Percentiles rank a stretch among this genome's conserved stretches.
Evolutionary conservation across 2,888 invertebrate species (phyloP).

Genomic region (Cantharis nigra): DNA sequence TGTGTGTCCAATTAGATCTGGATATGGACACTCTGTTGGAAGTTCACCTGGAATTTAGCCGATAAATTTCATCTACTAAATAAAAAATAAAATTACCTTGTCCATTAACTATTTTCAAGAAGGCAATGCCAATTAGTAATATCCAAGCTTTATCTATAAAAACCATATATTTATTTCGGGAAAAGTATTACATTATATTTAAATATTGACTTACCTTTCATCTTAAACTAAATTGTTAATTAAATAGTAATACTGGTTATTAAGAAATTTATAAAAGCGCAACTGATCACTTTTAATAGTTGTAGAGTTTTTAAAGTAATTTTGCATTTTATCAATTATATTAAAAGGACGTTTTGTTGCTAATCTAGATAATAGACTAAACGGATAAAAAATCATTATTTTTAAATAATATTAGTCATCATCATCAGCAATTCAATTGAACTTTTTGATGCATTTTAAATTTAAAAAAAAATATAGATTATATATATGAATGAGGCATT

Average conservation of each 20-base stretch:
- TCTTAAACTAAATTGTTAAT: background rate
- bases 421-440: background rate
- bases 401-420: too few relatives aligned
- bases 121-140: background rate
- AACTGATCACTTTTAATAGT: background rate
- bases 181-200: background rate
- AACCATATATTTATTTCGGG: background rate
- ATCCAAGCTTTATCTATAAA: background rate
- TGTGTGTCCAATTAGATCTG: constrained; percentile 9
- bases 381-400: too few relatives aligned
- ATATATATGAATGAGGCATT: background rate
- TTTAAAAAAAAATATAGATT: background rate
- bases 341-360: background rate
- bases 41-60: background rate
- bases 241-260: background rate
- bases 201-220: background rate
- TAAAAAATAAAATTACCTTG: background rate
- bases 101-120: background rate
- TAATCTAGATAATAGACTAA: background rate
- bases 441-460: too few relatives aligned
- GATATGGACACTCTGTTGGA: constrained; percentile 16
- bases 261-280: background rate
- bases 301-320: background rate
- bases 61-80: background rate
- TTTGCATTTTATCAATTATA: background rate